Base-by-base conservation (phyloP, 2,797 vertebrate genomes). In the Poeciliopsis presidionis region DNA sequence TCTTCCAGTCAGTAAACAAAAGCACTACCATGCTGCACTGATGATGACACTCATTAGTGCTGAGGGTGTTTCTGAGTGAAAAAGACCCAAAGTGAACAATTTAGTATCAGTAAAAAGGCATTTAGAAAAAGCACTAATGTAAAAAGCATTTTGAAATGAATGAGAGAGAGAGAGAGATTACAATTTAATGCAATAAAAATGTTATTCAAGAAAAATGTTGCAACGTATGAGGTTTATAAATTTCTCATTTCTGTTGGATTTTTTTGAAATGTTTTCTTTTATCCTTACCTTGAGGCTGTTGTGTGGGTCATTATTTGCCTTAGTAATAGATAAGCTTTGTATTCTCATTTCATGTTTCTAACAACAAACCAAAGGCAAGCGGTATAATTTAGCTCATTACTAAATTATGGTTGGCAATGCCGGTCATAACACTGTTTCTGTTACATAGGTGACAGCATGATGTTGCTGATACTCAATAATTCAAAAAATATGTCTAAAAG, bases 341-440 rank as follows among this genome's bases (percentile, higher is more conserved):
- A 78, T 84, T 73, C 16, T 57, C 53, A 25, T 46, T 41, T n/a
- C 11, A 4, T 20, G 75, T 77, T 84, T 78, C 57, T 59, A 86
- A 81, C 75, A 79, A 80, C 81, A 84, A 82, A 83, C 72, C n/a
- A 80, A 77, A 85, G 45, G 53, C 30, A 81, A 82, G 22, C 39
- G 53, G 39, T 80, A 74, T 39, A 71, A 83, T 81, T 82, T 72
- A 85, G 86, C 81, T 72, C 83, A 84, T 89, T 80, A 80, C 73
- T 76, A 53, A 53, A 53, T 53, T 53, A 53, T 22, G 20, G 2
- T 22, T 57, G 11, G 70, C 80, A 22, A 80, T 75, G 83, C 86
- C 81, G 88, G 49, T 72, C 79, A 46, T 0, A 78, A 75, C 78
- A 77, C 70, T 47, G 28, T 76, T 28, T 55, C 22, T 33, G 36